A percentile compares a stretch with the other conserved stretches of the same genome.
Conservation (phyloP, 1,140 invertebrate species). For the Formica selysi region DNA sequence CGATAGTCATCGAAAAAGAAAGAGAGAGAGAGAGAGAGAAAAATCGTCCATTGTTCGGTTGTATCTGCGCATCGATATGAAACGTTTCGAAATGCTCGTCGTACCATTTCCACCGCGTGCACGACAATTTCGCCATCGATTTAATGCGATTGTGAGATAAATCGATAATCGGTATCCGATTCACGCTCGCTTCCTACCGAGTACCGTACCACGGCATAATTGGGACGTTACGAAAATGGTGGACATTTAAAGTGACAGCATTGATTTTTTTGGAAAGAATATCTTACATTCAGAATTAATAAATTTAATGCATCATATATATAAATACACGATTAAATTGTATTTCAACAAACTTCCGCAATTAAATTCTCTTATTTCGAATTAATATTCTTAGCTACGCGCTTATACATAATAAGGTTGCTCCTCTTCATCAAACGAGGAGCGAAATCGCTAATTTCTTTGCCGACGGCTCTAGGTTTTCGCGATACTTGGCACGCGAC, state of each 20-base stretch:
- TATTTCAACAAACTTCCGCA: slow-evolving; percentile 1
- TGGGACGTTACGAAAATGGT: neutral
- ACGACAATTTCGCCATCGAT: slow-evolving; percentile 51
- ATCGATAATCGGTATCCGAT: slow-evolving; percentile 18
- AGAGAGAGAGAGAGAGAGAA: neutral
- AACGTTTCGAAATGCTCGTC: slow-evolving; percentile 51
- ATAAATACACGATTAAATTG: neutral
- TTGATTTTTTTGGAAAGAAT: neutral
- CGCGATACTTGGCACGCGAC: slow-evolving; percentile 36
- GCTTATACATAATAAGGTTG: neutral
- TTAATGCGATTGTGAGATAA: slow-evolving; percentile 51
- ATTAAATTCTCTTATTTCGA: neutral
- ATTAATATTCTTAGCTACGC: neutral
- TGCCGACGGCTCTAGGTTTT: neutral
- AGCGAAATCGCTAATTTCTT: slow-evolving; percentile 37
- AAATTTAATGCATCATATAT: neutral
- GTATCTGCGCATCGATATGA: slow-evolving; percentile 52
- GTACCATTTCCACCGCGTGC: slow-evolving; percentile 22
- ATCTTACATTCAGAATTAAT: neutral
- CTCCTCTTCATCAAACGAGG: neutral
- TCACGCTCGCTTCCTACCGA: slow-evolving; percentile 24
- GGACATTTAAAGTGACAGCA: neutral
- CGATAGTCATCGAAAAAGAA: slow-evolving; percentile 15
- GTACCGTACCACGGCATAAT: neutral
- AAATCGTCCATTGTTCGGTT: slow-evolving; percentile 43